Base-by-base conservation (phyloP, 2,113 vertebrate genomes). In the Girardinichthys multiradiatus region DNA sequence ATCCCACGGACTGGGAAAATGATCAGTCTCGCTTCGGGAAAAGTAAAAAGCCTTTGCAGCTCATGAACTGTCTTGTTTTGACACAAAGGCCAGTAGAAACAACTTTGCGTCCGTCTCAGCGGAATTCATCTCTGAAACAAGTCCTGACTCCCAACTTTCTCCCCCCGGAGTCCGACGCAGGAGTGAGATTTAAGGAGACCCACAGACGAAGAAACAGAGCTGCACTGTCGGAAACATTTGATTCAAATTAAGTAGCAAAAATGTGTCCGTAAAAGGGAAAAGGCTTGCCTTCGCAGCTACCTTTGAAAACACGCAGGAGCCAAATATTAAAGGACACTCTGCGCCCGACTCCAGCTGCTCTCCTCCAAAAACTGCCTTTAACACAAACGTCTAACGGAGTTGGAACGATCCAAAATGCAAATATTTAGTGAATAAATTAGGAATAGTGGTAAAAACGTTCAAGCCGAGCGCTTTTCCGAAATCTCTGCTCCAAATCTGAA, bases 181-280 rank as follows among this genome's bases (percentile, higher is more conserved):
- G 87, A 57, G 84, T 24, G 73, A 84, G 86, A 92, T 89, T 86
- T 84, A 89, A 92, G 86, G 82, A 89, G 82, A 86, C 39, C 83
- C 85, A 83, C 84, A 77, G 65, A 69, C 60, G 57, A 76, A 76
- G 57, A 78, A 54, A 54, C 19, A n/a, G 2, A 54, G 48, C 8
- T 10, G 24, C 4, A 54, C 0, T 24, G 24, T 54, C 19, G 48
- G 24, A 54, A 54, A 54, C 48, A 54, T 54, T 54, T 24, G 24
- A 54, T 7, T n/a, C 24, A 54, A 54, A 54, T 45, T 8, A 28
- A 68, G 74, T 68, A 64, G 45, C 35, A 73, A 5, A 19, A 45
- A 12, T 28, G 70, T 77, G 85, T 89, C 81, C 86, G 70, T 78
- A 79, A 80, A 82, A 87, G 73, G 66, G 58, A n/a, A 59, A 66